phyloP scores from a whole-genome alignment of 2,888 invertebrate species.

The Drosophila setosimentum region DNA sequence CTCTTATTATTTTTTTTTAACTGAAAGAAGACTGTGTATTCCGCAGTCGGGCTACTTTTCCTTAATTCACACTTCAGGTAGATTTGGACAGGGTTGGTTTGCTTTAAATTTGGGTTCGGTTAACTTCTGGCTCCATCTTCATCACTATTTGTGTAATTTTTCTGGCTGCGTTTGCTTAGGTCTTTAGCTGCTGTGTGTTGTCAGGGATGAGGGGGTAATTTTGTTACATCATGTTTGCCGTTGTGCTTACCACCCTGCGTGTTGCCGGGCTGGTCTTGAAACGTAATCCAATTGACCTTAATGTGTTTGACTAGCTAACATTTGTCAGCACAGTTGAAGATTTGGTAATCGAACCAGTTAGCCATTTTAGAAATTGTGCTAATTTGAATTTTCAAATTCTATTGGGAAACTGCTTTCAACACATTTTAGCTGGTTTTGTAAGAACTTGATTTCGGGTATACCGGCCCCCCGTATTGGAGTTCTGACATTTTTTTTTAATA shows the following conservation, averaged over 20 bases:
- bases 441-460: slow-evolving; percentile 1
- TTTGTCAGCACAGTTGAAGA: not conserved
- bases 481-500: not conserved
- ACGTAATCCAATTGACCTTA: slow-evolving; percentile 64
- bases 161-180: slow-evolving; percentile 53
- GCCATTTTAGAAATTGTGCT: slow-evolving; percentile 11
- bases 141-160: not conserved
- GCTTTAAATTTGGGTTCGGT: slow-evolving; percentile 23
- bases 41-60: not conserved
- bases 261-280: slow-evolving; percentile 59
- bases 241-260: slow-evolving; percentile 47
- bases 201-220: not conserved
- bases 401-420: slow-evolving; percentile 2
- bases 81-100: slow-evolving; percentile 34
- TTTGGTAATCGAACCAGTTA: slow-evolving; percentile 21
- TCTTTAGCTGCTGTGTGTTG: slow-evolving; percentile 49
- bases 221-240: slow-evolving; percentile 73
- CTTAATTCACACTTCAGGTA: slow-evolving; percentile 18
- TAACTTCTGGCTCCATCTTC: slow-evolving; percentile 19
- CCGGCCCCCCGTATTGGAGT: not conserved
- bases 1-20: not conserved
- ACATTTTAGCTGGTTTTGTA: not conserved
- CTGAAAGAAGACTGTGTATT: not conserved
- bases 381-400: not conserved
- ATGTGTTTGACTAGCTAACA: slow-evolving; percentile 11